phyloP scores from a whole-genome alignment of 1,140 invertebrate species.

The Listronotus oregonensis region DNA sequence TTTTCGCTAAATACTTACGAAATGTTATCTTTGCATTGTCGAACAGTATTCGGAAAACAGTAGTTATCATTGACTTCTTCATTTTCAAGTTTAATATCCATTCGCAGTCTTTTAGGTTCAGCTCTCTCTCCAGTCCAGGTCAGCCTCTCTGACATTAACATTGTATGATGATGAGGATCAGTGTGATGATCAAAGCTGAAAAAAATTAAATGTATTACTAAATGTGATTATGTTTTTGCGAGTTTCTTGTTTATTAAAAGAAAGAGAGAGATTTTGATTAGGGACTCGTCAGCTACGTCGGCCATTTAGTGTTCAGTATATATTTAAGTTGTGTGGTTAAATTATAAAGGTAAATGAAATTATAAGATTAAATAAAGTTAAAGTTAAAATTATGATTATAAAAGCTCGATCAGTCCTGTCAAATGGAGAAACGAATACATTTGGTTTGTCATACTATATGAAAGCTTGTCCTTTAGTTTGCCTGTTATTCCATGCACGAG shows the following conservation, averaged over 20 bases:
- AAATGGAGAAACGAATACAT: too few species aligned
- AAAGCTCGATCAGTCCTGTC: too few species aligned
- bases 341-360: too few species aligned
- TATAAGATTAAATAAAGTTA: too few species aligned
- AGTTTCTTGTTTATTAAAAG: neutral
- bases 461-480: too few species aligned
- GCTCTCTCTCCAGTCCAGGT: constrained; percentile 52
- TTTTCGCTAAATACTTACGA: constrained; percentile 44
- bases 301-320: too few species aligned
- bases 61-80: constrained; percentile 67
- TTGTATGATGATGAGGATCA: constrained; percentile 43
- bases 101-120: constrained; percentile 64
- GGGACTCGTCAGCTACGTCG: neutral
- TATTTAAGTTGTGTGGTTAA: too few species aligned
- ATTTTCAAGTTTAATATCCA: constrained; percentile 70
- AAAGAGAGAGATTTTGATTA: neutral
- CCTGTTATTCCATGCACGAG: too few species aligned
- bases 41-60: constrained; percentile 52
- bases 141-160: constrained; percentile 45
- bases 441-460: too few species aligned
- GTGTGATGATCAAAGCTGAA: constrained; percentile 51
- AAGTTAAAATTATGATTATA: too few species aligned
- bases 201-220: constrained; percentile 16
- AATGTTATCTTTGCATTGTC: constrained; percentile 49
- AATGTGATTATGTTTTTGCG: neutral